Evolutionary conservation across 2,888 invertebrate species (phyloP).

Genomic region (Campopleginae sp.): DNA sequence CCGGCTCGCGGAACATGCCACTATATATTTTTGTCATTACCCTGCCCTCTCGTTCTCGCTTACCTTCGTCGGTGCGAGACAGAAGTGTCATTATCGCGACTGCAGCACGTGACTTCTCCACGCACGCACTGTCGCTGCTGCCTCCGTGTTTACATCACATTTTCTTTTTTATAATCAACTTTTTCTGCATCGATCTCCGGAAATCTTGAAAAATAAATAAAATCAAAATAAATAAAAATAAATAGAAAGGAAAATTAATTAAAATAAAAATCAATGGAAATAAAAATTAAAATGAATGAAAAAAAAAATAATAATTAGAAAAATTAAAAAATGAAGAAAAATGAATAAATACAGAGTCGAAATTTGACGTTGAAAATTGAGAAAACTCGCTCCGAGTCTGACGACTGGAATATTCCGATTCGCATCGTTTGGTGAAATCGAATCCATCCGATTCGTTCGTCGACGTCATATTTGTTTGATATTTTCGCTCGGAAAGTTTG

Average conservation of each 20-base stretch:
- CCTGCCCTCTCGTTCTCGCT: slow-evolving; percentile 18
- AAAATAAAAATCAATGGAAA: too few relatives aligned
- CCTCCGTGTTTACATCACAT: neutral
- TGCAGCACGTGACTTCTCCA: slow-evolving; percentile 53
- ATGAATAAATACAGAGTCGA: neutral
- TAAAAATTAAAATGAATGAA: neutral
- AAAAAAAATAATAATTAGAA: neutral
- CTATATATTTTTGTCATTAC: slow-evolving; percentile 28
- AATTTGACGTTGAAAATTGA: too few relatives aligned
- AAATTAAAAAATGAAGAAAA: neutral
- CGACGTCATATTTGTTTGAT: neutral
- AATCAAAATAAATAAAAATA: too few relatives aligned
- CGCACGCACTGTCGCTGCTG: neutral
- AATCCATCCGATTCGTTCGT: neutral
- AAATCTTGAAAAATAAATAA: neutral
- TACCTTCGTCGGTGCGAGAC: neutral
- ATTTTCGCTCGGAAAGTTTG: neutral
- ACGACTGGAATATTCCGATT: neutral
- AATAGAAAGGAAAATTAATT: too few relatives aligned
- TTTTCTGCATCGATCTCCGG: neutral
- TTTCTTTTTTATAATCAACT: neutral
- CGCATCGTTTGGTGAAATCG: neutral
- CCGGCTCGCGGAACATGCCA: slow-evolving; percentile 15
- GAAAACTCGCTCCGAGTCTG: too few relatives aligned
- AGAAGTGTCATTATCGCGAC: slow-evolving; percentile 9